A percentile compares a stretch with the other conserved stretches of the same genome.
phyloP scores from a whole-genome alignment of 2,888 invertebrate species.

The Thera britannica region DNA sequence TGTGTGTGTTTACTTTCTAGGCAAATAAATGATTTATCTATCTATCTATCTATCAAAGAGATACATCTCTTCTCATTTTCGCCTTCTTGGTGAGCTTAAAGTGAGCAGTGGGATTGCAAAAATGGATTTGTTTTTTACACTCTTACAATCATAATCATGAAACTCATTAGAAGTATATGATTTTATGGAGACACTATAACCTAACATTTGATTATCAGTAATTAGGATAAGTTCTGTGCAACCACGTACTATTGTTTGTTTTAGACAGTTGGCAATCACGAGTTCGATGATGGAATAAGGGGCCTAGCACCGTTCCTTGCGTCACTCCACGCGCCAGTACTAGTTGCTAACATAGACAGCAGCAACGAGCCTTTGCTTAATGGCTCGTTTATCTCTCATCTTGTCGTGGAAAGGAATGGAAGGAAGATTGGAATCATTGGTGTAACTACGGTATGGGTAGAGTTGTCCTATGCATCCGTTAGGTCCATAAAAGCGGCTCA shows the following conservation, averaged over 20 bases:
- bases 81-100: too few species aligned
- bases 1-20: too few species aligned
- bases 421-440: conserved; percentile 92
- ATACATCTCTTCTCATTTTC: too few species aligned
- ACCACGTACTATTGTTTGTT: conserved; percentile 10
- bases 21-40: too few species aligned
- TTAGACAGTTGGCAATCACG: conserved; percentile 93
- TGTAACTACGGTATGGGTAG: conserved; percentile 81
- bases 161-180: too few species aligned
- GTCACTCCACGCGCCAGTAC: conserved; percentile 86
- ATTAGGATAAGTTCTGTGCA: too few species aligned
- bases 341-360: conserved; percentile 90
- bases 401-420: conserved; percentile 86
- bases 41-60: too few species aligned
- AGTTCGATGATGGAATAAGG: conserved; percentile 90
- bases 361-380: conserved; percentile 86
- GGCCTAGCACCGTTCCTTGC: conserved; percentile 90
- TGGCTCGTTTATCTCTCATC: conserved; percentile 86
- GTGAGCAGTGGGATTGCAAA: too few species aligned
- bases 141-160: too few species aligned
- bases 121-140: too few species aligned
- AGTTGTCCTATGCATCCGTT: not conserved
- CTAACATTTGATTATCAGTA: too few species aligned
- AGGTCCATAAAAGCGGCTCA: not conserved
- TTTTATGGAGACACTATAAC: too few species aligned